These are phyloP conservation scores for Stenoptilia bipunctidactyla DNA, from an alignment of 2,888 invertebrate genomes.

Conservation along the genomic window DNA sequence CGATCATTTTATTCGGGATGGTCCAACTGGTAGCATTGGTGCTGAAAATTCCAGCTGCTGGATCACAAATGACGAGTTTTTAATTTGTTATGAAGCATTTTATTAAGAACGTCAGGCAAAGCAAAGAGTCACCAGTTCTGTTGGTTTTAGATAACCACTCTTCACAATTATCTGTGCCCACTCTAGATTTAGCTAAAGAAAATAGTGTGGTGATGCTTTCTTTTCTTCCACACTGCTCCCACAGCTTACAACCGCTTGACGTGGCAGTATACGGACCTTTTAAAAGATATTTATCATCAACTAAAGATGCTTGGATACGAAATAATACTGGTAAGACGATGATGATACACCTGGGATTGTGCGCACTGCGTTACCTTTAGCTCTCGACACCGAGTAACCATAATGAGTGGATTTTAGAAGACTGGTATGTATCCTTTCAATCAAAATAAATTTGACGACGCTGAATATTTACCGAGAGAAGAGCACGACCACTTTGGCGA, in stretches of 20 bases:
- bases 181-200: constrained; percentile 13
- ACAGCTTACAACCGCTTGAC: constrained; percentile 15
- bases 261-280: constrained; percentile 16
- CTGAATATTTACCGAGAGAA: neutral
- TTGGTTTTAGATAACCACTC: constrained; percentile 16
- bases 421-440: constrained; percentile 1
- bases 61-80: constrained; percentile 12
- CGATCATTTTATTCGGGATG: constrained; percentile 13
- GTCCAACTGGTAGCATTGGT: constrained; percentile 4
- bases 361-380: constrained; percentile 6
- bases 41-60: constrained; percentile 13
- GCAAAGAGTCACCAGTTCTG: constrained; percentile 12
- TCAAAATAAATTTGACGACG: neutral
- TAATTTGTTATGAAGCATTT: constrained; percentile 16
- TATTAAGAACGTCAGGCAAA: constrained; percentile 13
- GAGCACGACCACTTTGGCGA: too few species aligned
- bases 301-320: constrained; percentile 9
- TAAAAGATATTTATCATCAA: constrained; percentile 12
- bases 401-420: constrained; percentile 1
- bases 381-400: constrained; percentile 5
- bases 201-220: constrained; percentile 12
- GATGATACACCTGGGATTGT: constrained; percentile 12
- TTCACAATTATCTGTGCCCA: constrained; percentile 11
- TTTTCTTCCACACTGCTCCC: constrained; percentile 12
- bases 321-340: constrained; percentile 13